Evolutionary conservation across 2,113 vertebrate species (phyloP), one percentile per base, ranked within the genome.

Genomic region (Rhinichthys klamathensis): DNA sequence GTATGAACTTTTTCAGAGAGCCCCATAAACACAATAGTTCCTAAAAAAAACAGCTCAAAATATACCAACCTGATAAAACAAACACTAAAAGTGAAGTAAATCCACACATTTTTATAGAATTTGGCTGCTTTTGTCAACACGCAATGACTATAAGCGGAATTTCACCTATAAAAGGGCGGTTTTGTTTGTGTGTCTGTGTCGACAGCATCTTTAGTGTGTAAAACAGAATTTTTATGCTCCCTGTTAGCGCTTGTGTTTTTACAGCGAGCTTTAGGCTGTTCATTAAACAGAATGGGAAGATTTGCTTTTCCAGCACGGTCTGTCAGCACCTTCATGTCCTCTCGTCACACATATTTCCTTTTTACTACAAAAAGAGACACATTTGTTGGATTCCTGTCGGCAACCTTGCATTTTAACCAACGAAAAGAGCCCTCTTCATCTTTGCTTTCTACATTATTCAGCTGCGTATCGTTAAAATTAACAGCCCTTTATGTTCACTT

Each of bases 221-320:
- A 84, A 89, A 86, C 84, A 79, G 79, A 83, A 86, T 87, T 82
- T 90, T 89, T 87, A 90, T 84, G 85, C 85, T 85, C 81, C 70
- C 86, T 65, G 78, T 89, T 86, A 84, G 78, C 79, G 38, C 51
- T 70, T 79, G 75, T 84, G 80, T 81, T 87, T 89, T 89, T 89
- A 90, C 88, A 85, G 82, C 80, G 51, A 56, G 88, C 88, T 88
- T 80, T 70, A 65, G 86, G 88, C 88, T 84, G 79, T 75, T 86
- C 88, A 89, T 90, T 90, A 90, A 87, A 85, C 81, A 82, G 84
- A 89, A 86, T 74, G 75, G 81, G 84, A 81, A 86, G 81, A 84
- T 84, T 82, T 58, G 56, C 86, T 83, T 83, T 78, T 87, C 79
- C 70, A 80, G 84, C 75, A 72, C 88, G 82, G 88, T 79, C 84